Percentiles rank a stretch among this genome's conserved stretches.
Evolutionary conservation across 2,888 invertebrate genomes (phyloP).

Genomic region (Chymomyza procnemis): DNA sequence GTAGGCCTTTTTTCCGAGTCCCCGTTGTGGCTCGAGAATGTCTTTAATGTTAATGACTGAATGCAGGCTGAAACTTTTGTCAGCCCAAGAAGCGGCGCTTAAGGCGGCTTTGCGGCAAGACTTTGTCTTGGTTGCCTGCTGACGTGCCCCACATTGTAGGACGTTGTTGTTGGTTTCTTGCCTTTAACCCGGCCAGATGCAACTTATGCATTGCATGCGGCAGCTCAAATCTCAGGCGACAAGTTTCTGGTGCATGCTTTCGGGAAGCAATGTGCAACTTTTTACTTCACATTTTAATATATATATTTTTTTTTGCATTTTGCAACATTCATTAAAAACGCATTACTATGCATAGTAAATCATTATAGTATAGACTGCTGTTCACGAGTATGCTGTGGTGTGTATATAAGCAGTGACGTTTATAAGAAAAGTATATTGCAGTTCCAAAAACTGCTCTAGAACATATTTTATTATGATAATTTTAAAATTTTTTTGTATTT

Average conservation of each 20-base stretch:
- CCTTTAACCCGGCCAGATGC: constrained; percentile 21
- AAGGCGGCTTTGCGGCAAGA: constrained; percentile 64
- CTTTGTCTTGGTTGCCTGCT: constrained; percentile 18
- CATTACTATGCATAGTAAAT: constrained; percentile 64
- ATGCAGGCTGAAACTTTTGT: constrained; percentile 52
- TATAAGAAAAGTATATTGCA: neutral
- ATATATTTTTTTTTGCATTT: no score
- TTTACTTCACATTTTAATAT: neutral
- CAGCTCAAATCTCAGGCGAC: constrained; percentile 50
- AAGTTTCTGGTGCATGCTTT: constrained; percentile 35
- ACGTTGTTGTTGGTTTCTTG: neutral
- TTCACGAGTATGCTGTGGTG: neutral
- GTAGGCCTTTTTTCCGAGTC: constrained; percentile 26
- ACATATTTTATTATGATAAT: no score
- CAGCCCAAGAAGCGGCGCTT: constrained; percentile 37
- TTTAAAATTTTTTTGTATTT: no score
- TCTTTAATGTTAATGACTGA: constrained; percentile 69
- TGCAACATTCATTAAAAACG: constrained; percentile 60
- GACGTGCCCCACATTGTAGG: neutral
- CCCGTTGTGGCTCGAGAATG: constrained; percentile 35
- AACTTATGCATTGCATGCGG: constrained; percentile 46
- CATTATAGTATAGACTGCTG: constrained; percentile 19
- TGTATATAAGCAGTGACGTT: neutral
- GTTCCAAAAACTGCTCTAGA: neutral
- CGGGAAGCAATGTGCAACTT: neutral